These are phyloP conservation scores for Chionodraco myersi DNA, from an alignment of 2,113 vertebrate genomes.

Conservation along the genomic window DNA sequence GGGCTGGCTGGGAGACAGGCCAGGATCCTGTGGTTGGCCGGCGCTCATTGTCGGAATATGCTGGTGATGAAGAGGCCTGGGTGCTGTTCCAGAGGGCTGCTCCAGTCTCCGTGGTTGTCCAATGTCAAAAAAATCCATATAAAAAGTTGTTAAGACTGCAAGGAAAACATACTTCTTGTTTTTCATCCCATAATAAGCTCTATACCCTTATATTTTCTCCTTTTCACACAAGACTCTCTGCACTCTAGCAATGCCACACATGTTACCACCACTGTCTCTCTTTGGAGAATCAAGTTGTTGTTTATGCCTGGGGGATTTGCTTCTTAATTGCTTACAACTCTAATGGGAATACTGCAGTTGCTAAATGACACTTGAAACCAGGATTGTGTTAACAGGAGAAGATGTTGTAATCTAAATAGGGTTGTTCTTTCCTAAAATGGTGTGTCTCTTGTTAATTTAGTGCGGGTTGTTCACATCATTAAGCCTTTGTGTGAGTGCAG, in stretches of 20 bases:
- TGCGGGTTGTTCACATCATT: constrained; percentile 11
- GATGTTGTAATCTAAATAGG: neutral
- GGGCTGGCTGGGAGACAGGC: constrained; percentile 76
- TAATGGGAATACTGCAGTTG: constrained; percentile 47
- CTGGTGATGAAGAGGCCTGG: constrained; percentile 59
- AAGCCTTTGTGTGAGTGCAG: constrained; percentile 32
- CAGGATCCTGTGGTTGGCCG: constrained; percentile 73
- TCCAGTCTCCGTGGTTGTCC: constrained; percentile 22
- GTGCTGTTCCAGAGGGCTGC: constrained; percentile 57
- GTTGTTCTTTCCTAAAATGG: constrained; percentile 6
- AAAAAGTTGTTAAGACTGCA: neutral
- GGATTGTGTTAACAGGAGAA: constrained; percentile 29
- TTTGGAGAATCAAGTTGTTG: constrained; percentile 29
- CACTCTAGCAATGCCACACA: constrained; percentile 23
- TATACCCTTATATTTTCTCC: neutral
- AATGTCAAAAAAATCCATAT: neutral
- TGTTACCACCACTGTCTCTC: constrained; percentile 2
- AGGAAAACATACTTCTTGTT: neutral
- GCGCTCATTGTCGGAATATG: constrained; percentile 51
- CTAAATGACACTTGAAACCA: constrained; percentile 54
- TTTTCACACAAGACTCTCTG: neutral
- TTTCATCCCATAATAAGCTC: neutral
- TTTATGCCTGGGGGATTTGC: constrained; percentile 59
- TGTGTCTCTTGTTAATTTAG: constrained; percentile 23
- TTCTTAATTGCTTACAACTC: constrained; percentile 58